A percentile compares a stretch with the other conserved stretches of the same genome.
Evolutionary conservation across 1,140 invertebrate species (phyloP).

Genomic region (Zaprionus kolodkinae): DNA sequence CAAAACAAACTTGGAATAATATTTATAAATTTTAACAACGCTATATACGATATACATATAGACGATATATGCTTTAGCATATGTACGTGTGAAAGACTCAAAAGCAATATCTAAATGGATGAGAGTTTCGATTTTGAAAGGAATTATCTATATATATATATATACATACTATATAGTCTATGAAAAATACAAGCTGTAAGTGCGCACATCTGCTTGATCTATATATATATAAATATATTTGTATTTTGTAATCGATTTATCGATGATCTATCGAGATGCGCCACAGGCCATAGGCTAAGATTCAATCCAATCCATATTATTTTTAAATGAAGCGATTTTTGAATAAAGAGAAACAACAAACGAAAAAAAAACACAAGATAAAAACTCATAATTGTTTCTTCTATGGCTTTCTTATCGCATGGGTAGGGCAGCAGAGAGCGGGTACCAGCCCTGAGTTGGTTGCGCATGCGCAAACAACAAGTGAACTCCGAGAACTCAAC

Average conservation of each 20-base stretch:
- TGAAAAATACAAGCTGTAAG: slow-evolving; percentile 12
- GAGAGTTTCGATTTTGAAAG: slow-evolving; percentile 25
- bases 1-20: slow-evolving; percentile 42
- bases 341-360: slow-evolving; percentile 30
- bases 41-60: slow-evolving; percentile 41
- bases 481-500: slow-evolving; percentile 6
- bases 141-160: slow-evolving; percentile 26
- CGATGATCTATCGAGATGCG: slow-evolving; percentile 27
- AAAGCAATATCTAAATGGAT: slow-evolving; percentile 73
- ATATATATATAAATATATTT: slow-evolving; percentile 23
- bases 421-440: not conserved
- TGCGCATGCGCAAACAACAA: slow-evolving; percentile 2
- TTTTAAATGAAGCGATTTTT: slow-evolving; percentile 34
- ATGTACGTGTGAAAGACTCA: slow-evolving; percentile 73
- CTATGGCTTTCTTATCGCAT: not conserved
- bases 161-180: slow-evolving; percentile 11
- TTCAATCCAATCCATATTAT: slow-evolving; percentile 34
- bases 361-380: slow-evolving; percentile 14
- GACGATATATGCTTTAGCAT: slow-evolving; percentile 42
- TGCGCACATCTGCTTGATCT: slow-evolving; percentile 41
- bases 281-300: slow-evolving; percentile 43
- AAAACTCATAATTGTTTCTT: not conserved
- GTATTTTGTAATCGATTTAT: slow-evolving; percentile 42
- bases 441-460: not conserved
- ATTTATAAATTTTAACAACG: slow-evolving; percentile 56